A percentile compares a stretch with the other conserved stretches of the same genome.
Evolutionary conservation across 2,888 invertebrate species (phyloP).

Genomic region (Automeris io): DNA sequence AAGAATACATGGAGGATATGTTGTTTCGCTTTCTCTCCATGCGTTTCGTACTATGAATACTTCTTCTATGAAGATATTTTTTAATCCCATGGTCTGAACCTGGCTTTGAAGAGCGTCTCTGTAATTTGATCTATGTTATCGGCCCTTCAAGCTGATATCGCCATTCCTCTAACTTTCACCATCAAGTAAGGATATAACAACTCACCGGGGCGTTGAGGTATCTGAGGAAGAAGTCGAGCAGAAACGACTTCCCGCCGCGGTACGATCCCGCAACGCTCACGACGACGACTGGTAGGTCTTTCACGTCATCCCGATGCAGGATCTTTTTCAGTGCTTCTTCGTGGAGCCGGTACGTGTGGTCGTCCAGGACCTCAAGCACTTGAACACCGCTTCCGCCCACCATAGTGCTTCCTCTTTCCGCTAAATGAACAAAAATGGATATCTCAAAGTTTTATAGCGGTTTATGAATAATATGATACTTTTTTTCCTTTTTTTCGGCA

Average conservation of each 20-base stretch:
- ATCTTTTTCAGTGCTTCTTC: constrained; percentile 20
- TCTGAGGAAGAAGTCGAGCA: constrained; percentile 36
- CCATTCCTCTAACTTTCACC: too few species aligned
- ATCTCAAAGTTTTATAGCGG: too few species aligned
- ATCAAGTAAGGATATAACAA: not conserved
- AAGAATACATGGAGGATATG: too few species aligned
- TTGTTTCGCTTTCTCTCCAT: too few species aligned
- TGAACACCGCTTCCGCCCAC: constrained; percentile 15
- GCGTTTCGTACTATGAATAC: too few species aligned
- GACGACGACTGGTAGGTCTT: constrained; percentile 28
- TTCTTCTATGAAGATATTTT: too few species aligned
- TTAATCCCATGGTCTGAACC: too few species aligned
- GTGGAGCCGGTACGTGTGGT: constrained; percentile 21
- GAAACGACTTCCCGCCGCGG: constrained; percentile 40
- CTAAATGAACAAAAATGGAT: not conserved
- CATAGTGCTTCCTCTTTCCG: constrained; percentile 7
- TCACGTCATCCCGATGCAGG: constrained; percentile 20
- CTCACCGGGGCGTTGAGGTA: constrained; percentile 30
- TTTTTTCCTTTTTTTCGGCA: too few species aligned
- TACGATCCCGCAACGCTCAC: constrained; percentile 38
- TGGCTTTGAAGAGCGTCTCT: too few species aligned
- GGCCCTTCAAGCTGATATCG: too few species aligned
- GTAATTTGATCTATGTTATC: too few species aligned
- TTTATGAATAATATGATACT: too few species aligned
- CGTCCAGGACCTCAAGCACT: constrained; percentile 21